phyloP scores from a whole-genome alignment of 2,888 invertebrate genomes.

The Troides helena region DNA sequence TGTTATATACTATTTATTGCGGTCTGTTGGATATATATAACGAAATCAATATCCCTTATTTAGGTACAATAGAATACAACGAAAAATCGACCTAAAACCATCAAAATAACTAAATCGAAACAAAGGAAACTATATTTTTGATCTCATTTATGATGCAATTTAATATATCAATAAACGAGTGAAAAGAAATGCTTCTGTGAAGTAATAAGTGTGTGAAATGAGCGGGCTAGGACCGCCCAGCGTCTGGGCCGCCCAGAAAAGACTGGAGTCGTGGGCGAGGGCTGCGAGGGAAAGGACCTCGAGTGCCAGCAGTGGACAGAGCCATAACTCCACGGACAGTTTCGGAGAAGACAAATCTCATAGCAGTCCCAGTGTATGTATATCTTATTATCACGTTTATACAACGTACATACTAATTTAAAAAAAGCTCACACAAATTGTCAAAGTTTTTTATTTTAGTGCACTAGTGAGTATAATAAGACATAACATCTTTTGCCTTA shows the following conservation, averaged over 20 bases:
- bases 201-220: slow-evolving; percentile 58
- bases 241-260: slow-evolving; percentile 88
- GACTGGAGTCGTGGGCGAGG: slow-evolving; percentile 87
- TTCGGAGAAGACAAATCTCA: slow-evolving; percentile 75
- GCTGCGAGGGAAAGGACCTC: slow-evolving; percentile 85
- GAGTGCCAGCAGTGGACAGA: slow-evolving; percentile 78
- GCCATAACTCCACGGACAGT: slow-evolving; percentile 77
- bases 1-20: too few relatives aligned
- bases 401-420: background rate
- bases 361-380: slow-evolving; percentile 68
- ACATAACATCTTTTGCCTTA: too few relatives aligned
- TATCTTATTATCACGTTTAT: background rate
- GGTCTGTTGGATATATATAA: background rate
- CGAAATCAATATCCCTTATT: background rate
- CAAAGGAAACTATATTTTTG: slow-evolving; percentile 11
- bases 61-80: slow-evolving; percentile 30
- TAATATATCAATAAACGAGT: background rate
- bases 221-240: slow-evolving; percentile 87
- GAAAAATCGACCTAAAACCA: slow-evolving; percentile 33
- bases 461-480: too few relatives aligned
- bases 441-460: too few relatives aligned
- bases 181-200: slow-evolving; percentile 24
- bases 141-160: slow-evolving; percentile 17
- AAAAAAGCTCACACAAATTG: too few relatives aligned
- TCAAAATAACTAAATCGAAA: slow-evolving; percentile 4